A percentile compares a stretch with the other conserved stretches of the same genome.
Evolutionary conservation across 2,113 vertebrate species (phyloP).

Genomic region (Heterotilapia buettikoferi): DNA sequence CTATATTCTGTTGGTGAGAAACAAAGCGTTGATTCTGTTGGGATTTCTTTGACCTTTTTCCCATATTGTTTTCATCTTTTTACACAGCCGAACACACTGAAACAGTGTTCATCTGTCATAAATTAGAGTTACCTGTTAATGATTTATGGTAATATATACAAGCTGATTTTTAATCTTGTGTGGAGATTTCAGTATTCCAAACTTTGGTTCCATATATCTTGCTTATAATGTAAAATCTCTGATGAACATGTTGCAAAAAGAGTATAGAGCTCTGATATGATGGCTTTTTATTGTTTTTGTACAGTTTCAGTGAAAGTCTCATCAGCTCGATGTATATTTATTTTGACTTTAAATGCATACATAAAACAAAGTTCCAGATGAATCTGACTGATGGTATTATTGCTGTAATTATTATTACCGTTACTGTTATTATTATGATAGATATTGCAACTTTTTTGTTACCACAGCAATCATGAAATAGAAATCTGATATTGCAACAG

Average conservation of each 20-base stretch:
- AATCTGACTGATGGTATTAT: neutral
- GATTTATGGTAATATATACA: neutral
- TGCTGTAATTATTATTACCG: neutral
- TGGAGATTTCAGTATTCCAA: neutral
- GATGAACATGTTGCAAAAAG: neutral
- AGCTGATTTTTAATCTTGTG: neutral
- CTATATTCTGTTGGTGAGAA: neutral
- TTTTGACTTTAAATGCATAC: neutral
- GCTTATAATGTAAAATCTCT: neutral
- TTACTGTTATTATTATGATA: neutral
- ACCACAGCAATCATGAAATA: neutral
- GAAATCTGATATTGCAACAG: neutral
- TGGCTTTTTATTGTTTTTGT: neutral
- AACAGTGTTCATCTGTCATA: neutral
- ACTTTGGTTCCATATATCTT: neutral
- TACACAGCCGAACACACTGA: neutral
- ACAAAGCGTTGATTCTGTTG: neutral
- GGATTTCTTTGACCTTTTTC: neutral
- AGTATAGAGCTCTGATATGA: neutral
- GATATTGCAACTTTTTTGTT: neutral
- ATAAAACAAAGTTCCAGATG: neutral
- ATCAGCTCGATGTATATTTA: neutral
- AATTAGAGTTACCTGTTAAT: neutral
- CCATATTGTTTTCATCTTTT: neutral
- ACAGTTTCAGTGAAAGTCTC: neutral